Evolutionary conservation across 2,797 vertebrate genomes (phyloP).

Genomic region (Paedocypris micromegethes): DNA sequence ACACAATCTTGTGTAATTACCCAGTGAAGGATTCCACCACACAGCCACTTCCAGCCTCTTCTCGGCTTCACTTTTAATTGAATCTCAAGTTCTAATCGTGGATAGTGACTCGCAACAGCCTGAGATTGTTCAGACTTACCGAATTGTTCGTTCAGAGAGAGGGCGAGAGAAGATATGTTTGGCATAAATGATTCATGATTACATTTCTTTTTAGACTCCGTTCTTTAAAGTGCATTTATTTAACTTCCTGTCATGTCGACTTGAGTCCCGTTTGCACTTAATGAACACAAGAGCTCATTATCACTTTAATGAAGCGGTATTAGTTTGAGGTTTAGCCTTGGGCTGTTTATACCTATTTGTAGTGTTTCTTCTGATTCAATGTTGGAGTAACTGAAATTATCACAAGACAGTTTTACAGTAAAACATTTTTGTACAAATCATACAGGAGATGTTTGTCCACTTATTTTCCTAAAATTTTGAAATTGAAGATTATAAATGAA

Average conservation of each 20-base stretch:
- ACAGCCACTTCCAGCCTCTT: conserved; percentile 1
- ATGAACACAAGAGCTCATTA: conserved; percentile 28
- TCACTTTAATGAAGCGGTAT: conserved; percentile 25
- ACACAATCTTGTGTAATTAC: conserved; percentile 32
- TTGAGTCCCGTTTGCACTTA: conserved; percentile 3
- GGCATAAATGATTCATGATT: background rate
- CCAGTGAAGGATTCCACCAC: conserved; percentile 11
- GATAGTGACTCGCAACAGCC: conserved; percentile 41
- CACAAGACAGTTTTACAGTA: too few relatives aligned
- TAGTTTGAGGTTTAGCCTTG: conserved; percentile 23
- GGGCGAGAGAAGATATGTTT: background rate
- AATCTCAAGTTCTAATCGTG: conserved; percentile 50
- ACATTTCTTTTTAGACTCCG: too few relatives aligned
- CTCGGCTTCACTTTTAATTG: conserved; percentile 47
- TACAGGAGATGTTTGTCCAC: too few relatives aligned
- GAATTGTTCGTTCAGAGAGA: conserved; percentile 4
- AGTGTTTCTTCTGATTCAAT: too few relatives aligned
- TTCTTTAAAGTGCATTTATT: too few relatives aligned
- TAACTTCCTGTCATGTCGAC: too few relatives aligned
- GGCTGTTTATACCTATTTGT: background rate
- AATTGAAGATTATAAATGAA: too few relatives aligned
- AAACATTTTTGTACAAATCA: too few relatives aligned
- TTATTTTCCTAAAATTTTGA: too few relatives aligned
- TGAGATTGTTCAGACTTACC: conserved; percentile 4
- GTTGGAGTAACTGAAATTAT: too few relatives aligned